These are phyloP conservation scores for Prochilodus magdalenae DNA, from an alignment of 2,113 vertebrate species.

Conservation along the genomic window DNA sequence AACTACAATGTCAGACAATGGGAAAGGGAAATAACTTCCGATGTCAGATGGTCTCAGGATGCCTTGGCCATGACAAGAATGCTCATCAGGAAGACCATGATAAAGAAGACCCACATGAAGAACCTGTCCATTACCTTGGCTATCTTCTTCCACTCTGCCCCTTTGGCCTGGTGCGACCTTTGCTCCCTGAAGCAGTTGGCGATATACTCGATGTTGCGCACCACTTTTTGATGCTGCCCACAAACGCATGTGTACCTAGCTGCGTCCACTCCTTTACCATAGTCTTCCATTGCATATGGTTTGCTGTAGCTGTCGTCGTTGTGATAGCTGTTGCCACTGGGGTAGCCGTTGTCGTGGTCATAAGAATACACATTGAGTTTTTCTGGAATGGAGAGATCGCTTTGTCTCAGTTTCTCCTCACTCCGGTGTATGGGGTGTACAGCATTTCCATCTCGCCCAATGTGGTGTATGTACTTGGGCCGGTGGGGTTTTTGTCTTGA, in stretches of 20 bases:
- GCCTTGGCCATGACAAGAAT: conserved; percentile 92
- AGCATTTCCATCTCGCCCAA: conserved; percentile 48
- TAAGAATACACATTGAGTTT: conserved; percentile 59
- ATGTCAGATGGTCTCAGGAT: conserved; percentile 65
- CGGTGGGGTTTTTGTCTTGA: conserved; percentile 24
- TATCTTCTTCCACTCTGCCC: conserved; percentile 95
- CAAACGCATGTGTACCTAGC: conserved; percentile 21
- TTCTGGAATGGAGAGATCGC: conserved; percentile 54
- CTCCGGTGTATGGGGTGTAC: conserved; percentile 24
- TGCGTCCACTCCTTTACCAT: conserved; percentile 16
- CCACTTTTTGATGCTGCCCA: conserved; percentile 71
- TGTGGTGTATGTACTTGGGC: conserved; percentile 43
- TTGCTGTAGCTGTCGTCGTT: conserved; percentile 59
- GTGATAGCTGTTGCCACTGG: conserved; percentile 38
- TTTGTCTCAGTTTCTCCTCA: conserved; percentile 51
- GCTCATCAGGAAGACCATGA: conserved; percentile 98
- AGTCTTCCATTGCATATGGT: conserved; percentile 21
- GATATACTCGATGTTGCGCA: conserved; percentile 92
- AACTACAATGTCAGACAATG: too few relatives aligned
- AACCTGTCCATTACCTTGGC: conserved; percentile 98
- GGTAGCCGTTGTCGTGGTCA: conserved; percentile 62
- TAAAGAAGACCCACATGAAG: conserved; percentile 98
- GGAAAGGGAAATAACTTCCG: too few relatives aligned
- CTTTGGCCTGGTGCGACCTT: conserved; percentile 86
- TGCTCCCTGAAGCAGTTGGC: conserved; percentile 91